These are phyloP conservation scores for Girardinus metallicus DNA, from an alignment of 2,797 vertebrate species.

Conservation along the genomic window DNA sequence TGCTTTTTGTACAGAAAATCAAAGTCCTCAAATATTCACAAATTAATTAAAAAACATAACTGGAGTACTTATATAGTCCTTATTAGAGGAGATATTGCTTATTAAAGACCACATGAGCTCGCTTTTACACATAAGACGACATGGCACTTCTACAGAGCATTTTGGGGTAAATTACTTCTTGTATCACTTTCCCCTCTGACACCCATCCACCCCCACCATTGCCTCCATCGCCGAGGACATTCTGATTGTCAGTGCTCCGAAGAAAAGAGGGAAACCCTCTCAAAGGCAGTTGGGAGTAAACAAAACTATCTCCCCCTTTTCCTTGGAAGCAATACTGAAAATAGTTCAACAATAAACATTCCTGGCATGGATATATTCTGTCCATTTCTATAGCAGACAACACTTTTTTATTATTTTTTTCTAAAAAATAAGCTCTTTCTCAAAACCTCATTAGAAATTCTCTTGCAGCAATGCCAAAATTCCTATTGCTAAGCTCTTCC, in stretches of 20 bases:
- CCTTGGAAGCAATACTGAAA: constrained; percentile 75
- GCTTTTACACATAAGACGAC: constrained; percentile 75
- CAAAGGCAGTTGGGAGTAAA: constrained; percentile 79
- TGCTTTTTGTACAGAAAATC: constrained; percentile 71
- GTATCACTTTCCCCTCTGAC: constrained; percentile 42
- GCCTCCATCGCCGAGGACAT: constrained; percentile 55
- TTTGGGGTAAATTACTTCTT: constrained; percentile 59
- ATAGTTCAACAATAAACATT: constrained; percentile 74
- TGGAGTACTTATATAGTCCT: constrained; percentile 73
- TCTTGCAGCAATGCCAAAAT: constrained; percentile 79
- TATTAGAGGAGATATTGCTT: constrained; percentile 81
- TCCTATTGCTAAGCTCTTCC: constrained; percentile 66
- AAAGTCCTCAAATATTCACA: constrained; percentile 67
- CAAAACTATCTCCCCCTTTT: constrained; percentile 59
- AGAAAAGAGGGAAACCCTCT: constrained; percentile 77
- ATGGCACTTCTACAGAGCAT: constrained; percentile 81
- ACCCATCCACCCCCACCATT: constrained; percentile 17
- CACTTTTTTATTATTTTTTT: constrained; percentile 29
- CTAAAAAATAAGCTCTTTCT: constrained; percentile 74
- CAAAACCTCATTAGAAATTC: constrained; percentile 80
- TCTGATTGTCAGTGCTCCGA: constrained; percentile 78
- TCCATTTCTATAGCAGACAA: constrained; percentile 56
- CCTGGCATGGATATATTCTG: constrained; percentile 66
- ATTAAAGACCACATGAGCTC: constrained; percentile 78
- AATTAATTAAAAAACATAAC: constrained; percentile 46